Evolutionary conservation across 37 sponge, comb jelly and placozoan species (phyloP).

Genomic region (Hexactinellida sp.): DNA sequence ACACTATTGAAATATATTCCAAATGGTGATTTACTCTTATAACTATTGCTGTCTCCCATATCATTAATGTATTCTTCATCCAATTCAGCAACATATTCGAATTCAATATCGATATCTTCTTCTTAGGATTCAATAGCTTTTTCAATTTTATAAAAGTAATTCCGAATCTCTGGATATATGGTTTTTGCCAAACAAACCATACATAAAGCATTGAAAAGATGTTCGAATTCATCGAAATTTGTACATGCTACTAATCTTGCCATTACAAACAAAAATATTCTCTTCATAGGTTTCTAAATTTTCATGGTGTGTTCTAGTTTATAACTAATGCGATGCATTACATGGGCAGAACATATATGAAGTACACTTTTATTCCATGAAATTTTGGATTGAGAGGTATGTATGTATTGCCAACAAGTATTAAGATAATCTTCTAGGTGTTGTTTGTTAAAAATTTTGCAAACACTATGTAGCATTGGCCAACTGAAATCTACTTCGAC

Average conservation of each 20-base stretch:
- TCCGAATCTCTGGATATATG: background rate
- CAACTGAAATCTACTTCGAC: background rate
- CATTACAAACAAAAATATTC: background rate
- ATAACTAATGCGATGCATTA: background rate
- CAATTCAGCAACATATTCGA: background rate
- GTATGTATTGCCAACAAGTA: too few species aligned
- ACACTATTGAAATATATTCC: background rate
- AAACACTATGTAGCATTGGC: background rate
- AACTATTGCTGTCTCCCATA: constrained; percentile 17
- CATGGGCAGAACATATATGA: background rate
- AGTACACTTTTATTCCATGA: background rate
- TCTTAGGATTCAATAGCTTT: background rate
- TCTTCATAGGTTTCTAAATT: background rate
- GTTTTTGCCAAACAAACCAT: background rate
- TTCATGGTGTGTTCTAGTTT: background rate
- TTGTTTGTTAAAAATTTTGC: background rate
- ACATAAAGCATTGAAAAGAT: background rate
- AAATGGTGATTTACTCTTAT: constrained; percentile 15
- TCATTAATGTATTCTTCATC: background rate
- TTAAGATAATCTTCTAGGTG: background rate
- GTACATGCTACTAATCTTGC: background rate
- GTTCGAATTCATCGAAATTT: background rate
- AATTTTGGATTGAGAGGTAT: background rate
- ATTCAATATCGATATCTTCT: background rate
- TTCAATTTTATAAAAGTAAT: background rate